Evolutionary conservation across 2,797 vertebrate species (phyloP).

Genomic region (Scleropages formosus): DNA sequence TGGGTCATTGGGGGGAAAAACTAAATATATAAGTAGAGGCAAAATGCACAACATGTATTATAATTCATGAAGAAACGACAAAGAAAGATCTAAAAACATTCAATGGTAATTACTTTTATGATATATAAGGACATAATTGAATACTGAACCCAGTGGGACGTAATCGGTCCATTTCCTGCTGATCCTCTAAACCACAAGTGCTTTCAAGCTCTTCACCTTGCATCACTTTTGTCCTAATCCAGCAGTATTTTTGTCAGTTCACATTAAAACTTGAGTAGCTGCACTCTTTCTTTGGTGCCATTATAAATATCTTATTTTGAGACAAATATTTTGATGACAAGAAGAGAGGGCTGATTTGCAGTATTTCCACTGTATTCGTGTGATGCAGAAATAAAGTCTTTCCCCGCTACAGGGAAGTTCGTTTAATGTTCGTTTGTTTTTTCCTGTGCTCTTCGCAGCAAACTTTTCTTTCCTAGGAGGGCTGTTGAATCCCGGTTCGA

Average conservation of each 20-base stretch:
- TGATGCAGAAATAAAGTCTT: constrained; percentile 52
- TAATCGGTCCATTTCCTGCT: constrained; percentile 17
- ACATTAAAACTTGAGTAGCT: constrained; percentile 42
- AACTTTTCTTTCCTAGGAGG: too few species aligned
- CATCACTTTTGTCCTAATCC: constrained; percentile 36
- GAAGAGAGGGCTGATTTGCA: constrained; percentile 58
- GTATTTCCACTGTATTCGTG: constrained; percentile 52
- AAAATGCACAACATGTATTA: background rate
- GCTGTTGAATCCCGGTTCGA: too few species aligned
- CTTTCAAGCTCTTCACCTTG: constrained; percentile 53
- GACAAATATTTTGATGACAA: constrained; percentile 48
- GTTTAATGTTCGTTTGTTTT: constrained; percentile 32
- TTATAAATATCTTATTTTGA: constrained; percentile 61
- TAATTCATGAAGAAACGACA: background rate
- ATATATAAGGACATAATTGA: background rate
- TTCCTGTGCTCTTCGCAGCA: background rate
- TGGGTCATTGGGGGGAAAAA: background rate
- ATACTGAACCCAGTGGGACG: constrained; percentile 14
- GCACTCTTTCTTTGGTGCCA: constrained; percentile 47
- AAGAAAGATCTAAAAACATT: background rate
- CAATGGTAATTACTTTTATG: constrained; percentile 15
- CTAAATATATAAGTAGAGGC: background rate
- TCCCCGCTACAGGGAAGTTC: constrained; percentile 25
- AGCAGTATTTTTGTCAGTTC: constrained; percentile 42
- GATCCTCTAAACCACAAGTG: constrained; percentile 63